Evolutionary conservation across 1,140 invertebrate genomes (phyloP), one percentile per base, ranked within the genome.

Genomic region (Harlomillsia oculata): DNA sequence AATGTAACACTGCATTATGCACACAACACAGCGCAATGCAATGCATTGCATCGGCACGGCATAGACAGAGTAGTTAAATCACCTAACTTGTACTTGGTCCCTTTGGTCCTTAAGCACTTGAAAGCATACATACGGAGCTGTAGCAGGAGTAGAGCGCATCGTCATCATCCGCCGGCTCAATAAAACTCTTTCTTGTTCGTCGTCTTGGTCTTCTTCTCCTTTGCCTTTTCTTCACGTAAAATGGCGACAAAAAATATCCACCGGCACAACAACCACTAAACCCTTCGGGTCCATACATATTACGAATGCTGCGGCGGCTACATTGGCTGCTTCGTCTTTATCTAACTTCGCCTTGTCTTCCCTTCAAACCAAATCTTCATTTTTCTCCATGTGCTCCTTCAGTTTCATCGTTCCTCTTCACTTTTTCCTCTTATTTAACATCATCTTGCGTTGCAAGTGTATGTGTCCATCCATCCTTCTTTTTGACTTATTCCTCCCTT

Each of bases 221-320:
- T n/a, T n/a, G n/a, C n/a, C n/a, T n/a, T n/a, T n/a, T n/a, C n/a
- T n/a, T 30, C 36, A 53, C 28, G 28, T 40, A 53, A 40, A 48
- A 48, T 48, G 45, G 45, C 45, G 28, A 30, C 32, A 36, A 53
- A 53, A 53, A 53, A 53, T n/a, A n/a, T n/a, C n/a, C n/a, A n/a
- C 51, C 43, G 51, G 51, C 32, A 53, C 43, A 41, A 53, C 51
- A 25, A 53, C 51, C 51, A 53, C 51, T 43, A 53, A 53, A 36
- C 51, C 51, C 36, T 53, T 53, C 26, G 51, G 45, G 45, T 48
- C 45, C 45, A 48, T 48, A 48, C 28, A 48, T 30, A 48, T 48
- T 48, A 48, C 28, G 45, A 48, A 48, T 48, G 34, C 45, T 48
- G 28, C 21, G 28, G 45, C 45, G 30, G 45, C 45, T 30, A 32